These are phyloP conservation scores for Chamaea fasciata DNA, from an alignment of 2,113 vertebrate genomes.

Conservation along the genomic window DNA sequence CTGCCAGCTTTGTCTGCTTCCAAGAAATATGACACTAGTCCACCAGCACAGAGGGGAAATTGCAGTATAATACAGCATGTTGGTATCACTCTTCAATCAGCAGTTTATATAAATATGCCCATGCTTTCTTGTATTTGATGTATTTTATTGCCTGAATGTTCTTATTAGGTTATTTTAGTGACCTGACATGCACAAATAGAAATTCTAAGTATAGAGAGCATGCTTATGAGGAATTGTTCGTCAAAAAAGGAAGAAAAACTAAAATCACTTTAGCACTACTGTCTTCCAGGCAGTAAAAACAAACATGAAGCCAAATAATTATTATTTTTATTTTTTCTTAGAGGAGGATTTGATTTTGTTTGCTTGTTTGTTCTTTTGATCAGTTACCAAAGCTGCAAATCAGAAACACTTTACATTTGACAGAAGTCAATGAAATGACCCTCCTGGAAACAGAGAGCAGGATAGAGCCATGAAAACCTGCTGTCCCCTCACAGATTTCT, in stretches of 20 bases:
- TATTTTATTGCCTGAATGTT: background rate
- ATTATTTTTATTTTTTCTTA: background rate
- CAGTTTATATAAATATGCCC: background rate
- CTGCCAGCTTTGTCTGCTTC: background rate
- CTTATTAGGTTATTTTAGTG: background rate
- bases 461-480: background rate
- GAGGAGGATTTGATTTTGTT: background rate
- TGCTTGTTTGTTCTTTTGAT: background rate
- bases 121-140: background rate
- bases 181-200: background rate
- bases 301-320: background rate
- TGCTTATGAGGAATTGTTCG: background rate
- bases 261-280: background rate
- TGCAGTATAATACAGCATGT: background rate
- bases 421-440: background rate
- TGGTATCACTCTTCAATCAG: background rate
- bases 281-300: background rate
- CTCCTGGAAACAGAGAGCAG: background rate
- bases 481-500: background rate
- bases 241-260: background rate
- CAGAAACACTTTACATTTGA: background rate
- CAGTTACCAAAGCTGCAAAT: background rate
- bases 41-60: background rate
- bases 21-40: background rate
- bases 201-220: background rate